Base-by-base conservation (phyloP, 2,797 vertebrate species). In the Spheniscus humboldti region DNA sequence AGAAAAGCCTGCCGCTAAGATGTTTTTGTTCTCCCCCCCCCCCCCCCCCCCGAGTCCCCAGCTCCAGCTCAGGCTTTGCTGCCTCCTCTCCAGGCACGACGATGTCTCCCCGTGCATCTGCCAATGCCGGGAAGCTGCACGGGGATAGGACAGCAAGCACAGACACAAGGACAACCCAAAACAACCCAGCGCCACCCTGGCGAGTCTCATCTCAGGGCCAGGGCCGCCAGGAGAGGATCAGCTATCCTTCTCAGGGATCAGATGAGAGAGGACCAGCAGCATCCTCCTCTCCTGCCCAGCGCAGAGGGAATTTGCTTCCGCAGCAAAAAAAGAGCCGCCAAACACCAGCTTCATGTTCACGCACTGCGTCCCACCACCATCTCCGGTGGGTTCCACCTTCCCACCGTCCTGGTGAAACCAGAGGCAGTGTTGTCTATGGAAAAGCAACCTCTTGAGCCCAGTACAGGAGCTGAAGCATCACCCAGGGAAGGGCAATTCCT, bases 81-180 rank as follows among this genome's bases (percentile, higher is more conserved):
- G 33, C 37, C 35, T 63, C 22, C 15, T 69, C 64, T 53, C 41
- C 63, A 63, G 72, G 41, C 48, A 41, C 1, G 0, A 17, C 1
- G 0, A 18, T 9, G 24, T 31, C 47, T 78, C 27, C 39, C 16
- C 15, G 59, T 72, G 64, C 16, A 22, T 53, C 52, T 71, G 39
- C 48, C 31, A 18, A 12, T 1, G 1, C n/a, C 1, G 1, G 9
- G n/a, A 64, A 28, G 25, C 39, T 57, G n/a, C 18, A 3, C 0
- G 1, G 35, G 48, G 18, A 28, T 33, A 7, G n/a, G 45, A 43
- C 18, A 41, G 25, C 52, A 43, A 86, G 35, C 31, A 30, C 6
- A 30, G 66, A 9, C 33, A 56, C 4, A 1, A 31, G 17, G 10
- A 50, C 53, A 45, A 67, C 35, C 6, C 27, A 24, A 64, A 66